These are phyloP conservation scores for Drosophila stalkeri DNA, from an alignment of 2,888 invertebrate species.

Conservation along the genomic window DNA sequence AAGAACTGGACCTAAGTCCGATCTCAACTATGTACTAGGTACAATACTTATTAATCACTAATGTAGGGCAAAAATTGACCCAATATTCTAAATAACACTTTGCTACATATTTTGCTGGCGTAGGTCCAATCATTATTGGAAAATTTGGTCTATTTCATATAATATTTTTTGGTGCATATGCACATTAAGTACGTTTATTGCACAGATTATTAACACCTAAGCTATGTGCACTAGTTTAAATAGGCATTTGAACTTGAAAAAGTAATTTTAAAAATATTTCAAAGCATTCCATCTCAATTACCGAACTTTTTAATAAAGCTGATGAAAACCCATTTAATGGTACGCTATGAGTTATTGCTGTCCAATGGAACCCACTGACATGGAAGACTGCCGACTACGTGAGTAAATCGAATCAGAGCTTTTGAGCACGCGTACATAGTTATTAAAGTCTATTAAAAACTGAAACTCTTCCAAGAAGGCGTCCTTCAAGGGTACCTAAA, in stretches of 20 bases:
- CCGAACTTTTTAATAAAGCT: conserved; percentile 48
- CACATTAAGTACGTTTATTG: conserved; percentile 26
- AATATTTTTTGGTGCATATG: conserved; percentile 33
- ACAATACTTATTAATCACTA: conserved; percentile 47
- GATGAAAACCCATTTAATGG: conserved; percentile 33
- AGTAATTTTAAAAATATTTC: conserved; percentile 15
- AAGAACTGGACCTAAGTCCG: conserved; percentile 83
- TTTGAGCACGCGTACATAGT: conserved; percentile 89
- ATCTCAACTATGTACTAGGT: conserved; percentile 60
- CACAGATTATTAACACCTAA: conserved; percentile 31
- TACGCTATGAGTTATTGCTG: conserved; percentile 39
- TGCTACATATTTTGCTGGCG: conserved; percentile 18
- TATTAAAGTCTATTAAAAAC: conserved; percentile 90
- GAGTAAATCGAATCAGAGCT: conserved; percentile 84
- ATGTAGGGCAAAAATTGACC: conserved; percentile 13
- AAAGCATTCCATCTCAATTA: conserved; percentile 55
- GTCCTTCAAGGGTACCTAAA: conserved; percentile 88
- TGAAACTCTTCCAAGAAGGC: conserved; percentile 90
- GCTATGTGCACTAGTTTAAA: conserved; percentile 17
- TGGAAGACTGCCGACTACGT: conserved; percentile 82
- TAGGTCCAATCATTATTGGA: conserved; percentile 4
- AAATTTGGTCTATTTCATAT: neutral
- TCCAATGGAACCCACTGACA: conserved; percentile 77
- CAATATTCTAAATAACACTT: conserved; percentile 12
- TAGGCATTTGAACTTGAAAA: neutral